Percentiles rank a stretch among this genome's conserved stretches.
Evolutionary conservation across 2,113 vertebrate genomes (phyloP).

Genomic region (Colossoma macropomum): DNA sequence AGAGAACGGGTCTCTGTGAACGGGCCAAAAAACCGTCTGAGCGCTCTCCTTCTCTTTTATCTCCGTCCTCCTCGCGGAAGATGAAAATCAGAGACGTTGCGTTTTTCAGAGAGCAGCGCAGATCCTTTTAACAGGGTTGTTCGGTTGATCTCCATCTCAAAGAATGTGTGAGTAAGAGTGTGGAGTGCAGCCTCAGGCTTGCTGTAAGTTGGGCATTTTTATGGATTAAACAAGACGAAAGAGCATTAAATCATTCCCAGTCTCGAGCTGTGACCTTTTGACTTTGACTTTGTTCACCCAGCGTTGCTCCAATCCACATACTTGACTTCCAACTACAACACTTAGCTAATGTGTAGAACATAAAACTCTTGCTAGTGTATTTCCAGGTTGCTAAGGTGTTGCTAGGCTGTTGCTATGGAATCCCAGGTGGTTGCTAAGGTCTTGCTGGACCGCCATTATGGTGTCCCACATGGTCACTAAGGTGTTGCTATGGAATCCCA

Average conservation of each 20-base stretch:
- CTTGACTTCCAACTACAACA: too few relatives aligned
- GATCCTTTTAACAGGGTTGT: constrained; percentile 21
- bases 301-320: too few relatives aligned
- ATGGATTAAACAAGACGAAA: neutral
- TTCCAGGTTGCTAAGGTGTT: too few relatives aligned
- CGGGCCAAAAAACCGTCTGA: constrained; percentile 25
- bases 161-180: constrained; percentile 10
- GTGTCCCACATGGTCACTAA: too few relatives aligned
- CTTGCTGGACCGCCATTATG: too few relatives aligned
- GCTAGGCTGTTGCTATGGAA: too few relatives aligned
- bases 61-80: neutral
- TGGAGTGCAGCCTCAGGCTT: neutral
- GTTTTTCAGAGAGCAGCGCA: constrained; percentile 17
- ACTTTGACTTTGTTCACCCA: neutral
- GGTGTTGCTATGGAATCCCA: too few relatives aligned
- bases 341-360: too few relatives aligned
- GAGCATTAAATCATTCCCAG: neutral
- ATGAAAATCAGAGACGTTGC: constrained; percentile 21
- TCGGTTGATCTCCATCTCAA: constrained; percentile 18
- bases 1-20: constrained; percentile 30
- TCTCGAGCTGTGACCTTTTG: neutral
- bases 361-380: too few relatives aligned
- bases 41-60: constrained; percentile 22
- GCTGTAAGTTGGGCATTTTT: neutral
- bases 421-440: too few relatives aligned